A percentile compares a stretch with the other conserved stretches of the same genome.
phyloP scores from a whole-genome alignment of 2,797 vertebrate genomes.

The Telmatherina bonti region DNA sequence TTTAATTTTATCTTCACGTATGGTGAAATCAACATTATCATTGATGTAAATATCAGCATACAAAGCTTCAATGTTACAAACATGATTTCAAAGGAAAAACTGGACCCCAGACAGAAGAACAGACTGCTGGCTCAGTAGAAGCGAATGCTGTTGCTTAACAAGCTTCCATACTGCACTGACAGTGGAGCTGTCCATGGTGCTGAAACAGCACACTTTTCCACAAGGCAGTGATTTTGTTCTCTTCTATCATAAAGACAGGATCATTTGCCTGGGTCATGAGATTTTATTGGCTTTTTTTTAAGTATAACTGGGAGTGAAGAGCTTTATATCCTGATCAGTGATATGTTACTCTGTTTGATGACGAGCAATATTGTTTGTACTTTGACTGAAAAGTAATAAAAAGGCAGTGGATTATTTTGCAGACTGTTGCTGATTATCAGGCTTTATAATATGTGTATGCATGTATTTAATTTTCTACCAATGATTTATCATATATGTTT shows the following conservation, averaged over 20 bases:
- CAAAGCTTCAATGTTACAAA: background rate
- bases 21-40: background rate
- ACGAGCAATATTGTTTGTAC: background rate
- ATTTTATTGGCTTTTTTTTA: conserved; percentile 10
- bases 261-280: conserved; percentile 27
- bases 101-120: conserved; percentile 5
- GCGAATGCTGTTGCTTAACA: conserved; percentile 28
- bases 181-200: conserved; percentile 59
- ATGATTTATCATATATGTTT: too few relatives aligned
- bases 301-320: background rate
- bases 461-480: too few relatives aligned
- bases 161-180: conserved; percentile 21
- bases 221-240: conserved; percentile 27
- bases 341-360: background rate
- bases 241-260: conserved; percentile 20
- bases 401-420: too few relatives aligned
- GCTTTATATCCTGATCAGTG: background rate
- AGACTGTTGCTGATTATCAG: too few relatives aligned
- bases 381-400: background rate
- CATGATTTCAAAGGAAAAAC: background rate
- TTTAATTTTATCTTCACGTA: background rate
- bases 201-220: conserved; percentile 59
- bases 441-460: too few relatives aligned
- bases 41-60: background rate
- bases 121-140: conserved; percentile 23